These are phyloP conservation scores for Dermolepida albohirtum DNA, from an alignment of 2,888 invertebrate species.

Conservation along the genomic window DNA sequence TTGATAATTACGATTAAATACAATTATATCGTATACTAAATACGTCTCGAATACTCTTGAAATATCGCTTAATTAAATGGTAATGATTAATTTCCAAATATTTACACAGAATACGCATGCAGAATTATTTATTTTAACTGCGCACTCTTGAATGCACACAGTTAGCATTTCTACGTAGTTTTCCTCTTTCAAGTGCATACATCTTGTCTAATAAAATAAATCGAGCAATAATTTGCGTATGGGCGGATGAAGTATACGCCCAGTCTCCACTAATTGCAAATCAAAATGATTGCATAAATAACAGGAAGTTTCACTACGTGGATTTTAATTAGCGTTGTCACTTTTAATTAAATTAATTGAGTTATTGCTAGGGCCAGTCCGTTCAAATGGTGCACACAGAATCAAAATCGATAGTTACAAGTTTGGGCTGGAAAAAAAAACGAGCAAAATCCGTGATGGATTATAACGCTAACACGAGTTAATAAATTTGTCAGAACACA, in stretches of 20 bases:
- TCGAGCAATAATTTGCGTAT: background rate
- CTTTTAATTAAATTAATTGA: constrained; percentile 37
- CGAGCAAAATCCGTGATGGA: constrained; percentile 7
- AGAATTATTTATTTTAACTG: no score
- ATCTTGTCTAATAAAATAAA: background rate
- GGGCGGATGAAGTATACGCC: no score
- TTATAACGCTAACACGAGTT: background rate
- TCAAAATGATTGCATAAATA: constrained; percentile 35
- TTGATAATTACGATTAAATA: no score
- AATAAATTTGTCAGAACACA: constrained; percentile 9
- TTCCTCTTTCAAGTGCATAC: no score
- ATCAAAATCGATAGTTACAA: background rate
- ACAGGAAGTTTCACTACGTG: constrained; percentile 3
- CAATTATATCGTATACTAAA: no score
- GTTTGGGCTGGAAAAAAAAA: background rate
- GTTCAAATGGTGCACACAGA: background rate
- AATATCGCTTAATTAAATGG: no score
- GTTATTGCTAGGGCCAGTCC: constrained; percentile 1
- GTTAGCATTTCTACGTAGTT: no score
- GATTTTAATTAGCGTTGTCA: constrained; percentile 30
- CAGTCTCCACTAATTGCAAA: constrained; percentile 22
- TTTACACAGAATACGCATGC: no score
- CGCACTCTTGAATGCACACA: no score
- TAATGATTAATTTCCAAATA: no score
- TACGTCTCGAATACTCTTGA: no score